Percentiles rank a stretch among this genome's conserved stretches.
phyloP scores from a whole-genome alignment of 2,797 vertebrate species.

The Acomys russatus region DNA sequence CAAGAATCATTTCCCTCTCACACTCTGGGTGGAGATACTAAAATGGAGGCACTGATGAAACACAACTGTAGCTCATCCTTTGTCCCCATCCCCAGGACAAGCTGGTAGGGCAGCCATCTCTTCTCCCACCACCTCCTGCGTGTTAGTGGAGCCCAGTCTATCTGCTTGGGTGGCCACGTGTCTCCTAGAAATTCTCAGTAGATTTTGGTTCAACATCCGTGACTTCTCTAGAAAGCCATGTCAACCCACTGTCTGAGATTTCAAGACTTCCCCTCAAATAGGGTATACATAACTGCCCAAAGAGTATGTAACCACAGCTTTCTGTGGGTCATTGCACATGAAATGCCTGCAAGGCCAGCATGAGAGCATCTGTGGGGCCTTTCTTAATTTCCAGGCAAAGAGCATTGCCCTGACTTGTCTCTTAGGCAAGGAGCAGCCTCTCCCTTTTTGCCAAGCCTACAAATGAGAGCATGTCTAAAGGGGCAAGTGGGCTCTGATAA shows the following conservation, averaged over 20 bases:
- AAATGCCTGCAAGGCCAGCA: neutral
- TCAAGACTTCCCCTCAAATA: neutral
- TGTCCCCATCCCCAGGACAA: neutral
- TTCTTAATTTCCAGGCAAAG: slow-evolving; percentile 33
- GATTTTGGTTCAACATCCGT: slow-evolving; percentile 18
- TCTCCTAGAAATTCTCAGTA: neutral
- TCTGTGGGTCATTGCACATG: neutral
- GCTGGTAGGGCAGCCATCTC: neutral
- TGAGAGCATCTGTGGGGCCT: neutral
- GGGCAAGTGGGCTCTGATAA: slow-evolving; percentile 75
- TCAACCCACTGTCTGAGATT: neutral
- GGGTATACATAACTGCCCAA: neutral
- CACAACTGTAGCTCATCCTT: slow-evolving; percentile 63
- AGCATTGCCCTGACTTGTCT: slow-evolving; percentile 76
- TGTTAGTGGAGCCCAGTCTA: neutral
- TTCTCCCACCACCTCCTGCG: neutral
- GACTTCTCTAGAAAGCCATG: neutral
- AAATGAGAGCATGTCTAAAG: slow-evolving; percentile 73
- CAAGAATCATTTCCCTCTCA: slow-evolving; percentile 42
- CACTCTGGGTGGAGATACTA: slow-evolving; percentile 74
- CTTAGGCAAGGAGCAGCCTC: slow-evolving; percentile 61
- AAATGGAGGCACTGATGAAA: slow-evolving; percentile 65
- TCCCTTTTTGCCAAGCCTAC: slow-evolving; percentile 67
- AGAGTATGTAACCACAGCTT: neutral
- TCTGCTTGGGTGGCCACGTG: neutral